Base-by-base conservation (phyloP, 2,113 vertebrate species). In the Antechinus stuartii region DNA sequence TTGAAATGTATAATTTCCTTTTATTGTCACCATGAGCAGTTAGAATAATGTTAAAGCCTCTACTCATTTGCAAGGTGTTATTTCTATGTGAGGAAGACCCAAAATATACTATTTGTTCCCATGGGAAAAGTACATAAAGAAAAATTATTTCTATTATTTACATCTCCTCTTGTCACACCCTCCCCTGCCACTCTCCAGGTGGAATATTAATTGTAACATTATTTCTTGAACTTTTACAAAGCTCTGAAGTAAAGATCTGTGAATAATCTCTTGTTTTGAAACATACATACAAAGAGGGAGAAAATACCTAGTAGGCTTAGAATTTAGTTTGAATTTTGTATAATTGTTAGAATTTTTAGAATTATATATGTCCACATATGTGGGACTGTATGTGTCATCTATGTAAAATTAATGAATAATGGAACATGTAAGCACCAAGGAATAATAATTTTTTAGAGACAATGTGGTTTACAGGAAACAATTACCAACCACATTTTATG, bases 181-280 rank as follows among this genome's bases (percentile, higher is more conserved):
- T 95, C 27, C 57, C 27, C 47, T 92, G 9, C 92, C 96, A 46
- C 54, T 97, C 95, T 90, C 91, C 84, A 61, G 96, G 50, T 92
- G 89, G 95, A n/a, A 52, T 46, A 57, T 42, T 49, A 90, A 68
- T 95, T 94, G 24, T 53, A 91, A 42, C 91, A 54, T 91, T 56
- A 91, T 84, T 95, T 46, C 3, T 7, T 90, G 7, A 91, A 53
- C 61, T 68, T 68, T 68, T 68, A 30, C 30, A 35, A 35, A 76
- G 5, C n/a, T 76, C n/a, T n/a, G n/a, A 76, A 42, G 68, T 19
- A 2, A 76, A 42, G 42, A 6, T 76, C 35, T 76, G 35, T 16
- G 12, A 76, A 76, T n/a, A 76, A 76, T 14, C 35, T 16, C 30
- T 35, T 76, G 35, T 76, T 76, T 76, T n/a, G 14, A 76, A 76